Conservation (phyloP, 2,888 invertebrate species). For the Pogonocherus hispidulus region DNA sequence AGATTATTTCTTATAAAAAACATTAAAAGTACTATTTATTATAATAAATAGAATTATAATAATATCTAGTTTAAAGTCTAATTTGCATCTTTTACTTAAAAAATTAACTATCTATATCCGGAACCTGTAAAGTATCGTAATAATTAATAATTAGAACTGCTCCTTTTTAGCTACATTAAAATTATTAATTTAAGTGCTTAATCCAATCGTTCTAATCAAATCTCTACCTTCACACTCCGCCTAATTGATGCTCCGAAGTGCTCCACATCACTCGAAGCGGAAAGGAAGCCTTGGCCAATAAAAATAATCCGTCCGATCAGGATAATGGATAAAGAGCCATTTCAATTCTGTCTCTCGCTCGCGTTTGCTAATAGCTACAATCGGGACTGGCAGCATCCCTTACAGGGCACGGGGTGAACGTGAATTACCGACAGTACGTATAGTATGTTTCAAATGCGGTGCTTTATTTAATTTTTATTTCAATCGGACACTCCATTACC, state of each 20-base stretch:
- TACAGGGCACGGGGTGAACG: not conserved
- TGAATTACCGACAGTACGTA: not conserved
- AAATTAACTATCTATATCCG: too few species aligned
- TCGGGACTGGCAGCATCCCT: not conserved
- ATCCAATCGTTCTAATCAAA: conserved; percentile 11
- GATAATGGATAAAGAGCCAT: conserved; percentile 41
- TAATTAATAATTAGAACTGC: too few species aligned
- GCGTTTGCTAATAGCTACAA: conserved; percentile 15
- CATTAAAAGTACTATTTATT: too few species aligned
- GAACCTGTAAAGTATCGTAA: too few species aligned
- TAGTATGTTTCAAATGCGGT: not conserved
- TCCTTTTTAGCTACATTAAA: not conserved
- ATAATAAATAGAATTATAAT: too few species aligned
- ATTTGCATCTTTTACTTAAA: too few species aligned
- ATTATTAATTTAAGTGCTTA: conserved; percentile 17
- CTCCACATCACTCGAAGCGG: conserved; percentile 12
- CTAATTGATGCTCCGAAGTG: conserved; percentile 5
- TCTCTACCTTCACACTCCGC: conserved; percentile 16
- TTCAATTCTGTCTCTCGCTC: conserved; percentile 33
- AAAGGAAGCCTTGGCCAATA: conserved; percentile 37
- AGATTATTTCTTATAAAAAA: too few species aligned
- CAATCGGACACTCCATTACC: too few species aligned
- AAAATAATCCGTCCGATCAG: conserved; percentile 40
- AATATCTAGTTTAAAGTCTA: too few species aligned
- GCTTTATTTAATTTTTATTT: too few species aligned